These are phyloP conservation scores for Thomomys bottae DNA, from an alignment of 2,113 vertebrate genomes.

Conservation along the genomic window DNA sequence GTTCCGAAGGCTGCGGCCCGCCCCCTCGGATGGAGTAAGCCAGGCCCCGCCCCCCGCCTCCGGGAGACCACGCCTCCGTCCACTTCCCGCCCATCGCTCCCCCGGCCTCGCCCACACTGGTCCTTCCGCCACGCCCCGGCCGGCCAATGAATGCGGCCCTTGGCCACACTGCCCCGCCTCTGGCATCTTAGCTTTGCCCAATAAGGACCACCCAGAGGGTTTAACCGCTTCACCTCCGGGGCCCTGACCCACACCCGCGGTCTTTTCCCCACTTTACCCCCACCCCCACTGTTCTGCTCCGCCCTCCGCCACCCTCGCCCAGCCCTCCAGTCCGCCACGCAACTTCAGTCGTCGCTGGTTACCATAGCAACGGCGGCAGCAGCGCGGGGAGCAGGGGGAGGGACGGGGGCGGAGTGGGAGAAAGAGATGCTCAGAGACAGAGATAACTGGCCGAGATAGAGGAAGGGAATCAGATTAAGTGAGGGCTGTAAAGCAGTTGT, in stretches of 20 bases:
- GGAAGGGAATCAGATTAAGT: slow-evolving; percentile 25
- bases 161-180: slow-evolving; percentile 70
- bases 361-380: slow-evolving; percentile 78
- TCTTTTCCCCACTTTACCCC: slow-evolving; percentile 38
- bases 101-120: slow-evolving; percentile 67
- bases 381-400: slow-evolving; percentile 74
- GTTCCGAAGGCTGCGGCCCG: slow-evolving; percentile 11
- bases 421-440: slow-evolving; percentile 63
- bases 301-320: slow-evolving; percentile 72
- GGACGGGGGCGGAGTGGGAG: slow-evolving; percentile 81
- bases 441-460: slow-evolving; percentile 58
- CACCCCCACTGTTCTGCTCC: slow-evolving; percentile 70
- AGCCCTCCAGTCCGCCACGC: slow-evolving; percentile 70
- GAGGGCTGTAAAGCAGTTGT: slow-evolving; percentile 39
- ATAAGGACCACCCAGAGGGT: slow-evolving; percentile 76
- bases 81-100: slow-evolving; percentile 75
- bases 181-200: slow-evolving; percentile 59
- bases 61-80: slow-evolving; percentile 68
- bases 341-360: slow-evolving; percentile 76
- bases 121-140: slow-evolving; percentile 70
- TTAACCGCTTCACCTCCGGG: slow-evolving; percentile 76
- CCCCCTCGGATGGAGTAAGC: slow-evolving; percentile 60
- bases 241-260: background rate
- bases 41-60: slow-evolving; percentile 67
- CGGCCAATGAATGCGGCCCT: slow-evolving; percentile 73